Evolutionary conservation across 2,797 vertebrate species (phyloP).

Genomic region (Tauraco hartlaubi): DNA sequence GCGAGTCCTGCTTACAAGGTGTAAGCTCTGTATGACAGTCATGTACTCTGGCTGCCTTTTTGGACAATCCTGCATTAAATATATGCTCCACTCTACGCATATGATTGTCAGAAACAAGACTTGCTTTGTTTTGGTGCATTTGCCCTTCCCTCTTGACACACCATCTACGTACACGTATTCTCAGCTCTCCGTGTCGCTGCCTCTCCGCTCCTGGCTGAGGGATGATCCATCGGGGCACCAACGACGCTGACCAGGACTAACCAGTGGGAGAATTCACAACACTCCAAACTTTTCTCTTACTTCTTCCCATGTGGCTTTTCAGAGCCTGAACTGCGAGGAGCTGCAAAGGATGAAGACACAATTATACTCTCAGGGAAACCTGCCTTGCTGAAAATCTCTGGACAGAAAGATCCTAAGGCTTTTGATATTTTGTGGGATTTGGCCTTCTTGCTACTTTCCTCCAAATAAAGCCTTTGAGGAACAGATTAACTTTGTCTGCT

Average conservation of each 20-base stretch:
- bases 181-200: background rate
- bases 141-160: background rate
- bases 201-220: background rate
- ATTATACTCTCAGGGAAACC: background rate
- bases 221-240: background rate
- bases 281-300: background rate
- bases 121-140: background rate
- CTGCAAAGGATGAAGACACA: background rate
- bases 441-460: background rate
- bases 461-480: background rate
- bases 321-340: background rate
- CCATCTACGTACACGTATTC: fast-evolving
- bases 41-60: background rate
- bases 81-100: background rate
- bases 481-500: background rate
- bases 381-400: background rate
- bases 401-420: background rate
- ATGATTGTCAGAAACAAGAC: background rate
- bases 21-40: fast-evolving
- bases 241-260: background rate
- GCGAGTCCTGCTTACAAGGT: background rate
- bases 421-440: background rate
- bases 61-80: background rate
- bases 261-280: background rate
- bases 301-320: background rate